Evolutionary conservation across 2,888 invertebrate species (phyloP).

Genomic region (Papilio demoleus): DNA sequence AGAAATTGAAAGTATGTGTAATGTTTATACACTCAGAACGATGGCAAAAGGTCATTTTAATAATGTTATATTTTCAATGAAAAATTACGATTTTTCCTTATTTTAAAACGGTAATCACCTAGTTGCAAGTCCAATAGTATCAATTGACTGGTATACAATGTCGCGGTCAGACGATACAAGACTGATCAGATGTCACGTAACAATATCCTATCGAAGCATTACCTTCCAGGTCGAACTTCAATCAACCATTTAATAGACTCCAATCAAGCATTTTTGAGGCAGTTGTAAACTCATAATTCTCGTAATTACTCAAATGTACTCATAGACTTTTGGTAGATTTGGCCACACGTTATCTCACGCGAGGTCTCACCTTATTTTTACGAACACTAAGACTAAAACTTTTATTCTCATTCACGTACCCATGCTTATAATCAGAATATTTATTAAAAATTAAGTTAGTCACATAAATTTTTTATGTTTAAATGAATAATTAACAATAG

Average conservation of each 20-base stretch:
- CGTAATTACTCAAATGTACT: background rate
- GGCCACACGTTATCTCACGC: background rate
- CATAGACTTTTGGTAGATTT: background rate
- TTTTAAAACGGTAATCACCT: no score
- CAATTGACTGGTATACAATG: constrained; percentile 5
- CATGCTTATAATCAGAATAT: no score
- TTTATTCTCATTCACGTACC: background rate
- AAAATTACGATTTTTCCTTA: no score
- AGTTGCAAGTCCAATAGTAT: background rate
- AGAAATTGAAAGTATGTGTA: no score
- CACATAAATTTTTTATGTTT: no score
- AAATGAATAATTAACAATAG: no score
- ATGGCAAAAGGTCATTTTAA: no score
- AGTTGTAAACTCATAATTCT: background rate
- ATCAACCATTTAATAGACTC: background rate
- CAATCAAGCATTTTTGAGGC: background rate
- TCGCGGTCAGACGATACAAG: constrained; percentile 11
- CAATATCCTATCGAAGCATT: constrained; percentile 7
- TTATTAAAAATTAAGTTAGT: no score
- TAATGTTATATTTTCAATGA: no score
- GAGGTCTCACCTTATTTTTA: background rate
- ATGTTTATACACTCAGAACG: no score
- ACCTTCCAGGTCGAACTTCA: background rate
- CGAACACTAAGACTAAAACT: background rate
- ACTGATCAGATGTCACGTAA: constrained; percentile 3